These are phyloP conservation scores for Calidris pygmaea DNA, from an alignment of 2,113 vertebrate species.

Conservation along the genomic window DNA sequence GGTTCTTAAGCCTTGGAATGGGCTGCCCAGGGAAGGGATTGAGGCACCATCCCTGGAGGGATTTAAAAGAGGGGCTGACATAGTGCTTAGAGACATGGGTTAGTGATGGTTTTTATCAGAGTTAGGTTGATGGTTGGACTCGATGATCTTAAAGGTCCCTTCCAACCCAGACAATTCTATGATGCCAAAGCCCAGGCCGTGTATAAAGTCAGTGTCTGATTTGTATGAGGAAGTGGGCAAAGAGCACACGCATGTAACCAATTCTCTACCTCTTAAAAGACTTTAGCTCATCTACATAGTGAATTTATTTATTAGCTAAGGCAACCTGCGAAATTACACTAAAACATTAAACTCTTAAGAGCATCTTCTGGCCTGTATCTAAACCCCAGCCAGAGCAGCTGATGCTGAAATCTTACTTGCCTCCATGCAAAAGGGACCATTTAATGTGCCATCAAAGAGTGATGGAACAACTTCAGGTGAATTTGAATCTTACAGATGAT, in stretches of 20 bases:
- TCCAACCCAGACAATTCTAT: too few relatives aligned
- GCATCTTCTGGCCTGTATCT: background rate
- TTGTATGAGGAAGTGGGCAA: background rate
- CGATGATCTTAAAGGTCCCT: too few relatives aligned
- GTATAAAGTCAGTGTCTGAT: accelerated
- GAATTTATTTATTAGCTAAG: background rate
- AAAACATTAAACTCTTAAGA: background rate
- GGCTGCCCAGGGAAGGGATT: too few relatives aligned
- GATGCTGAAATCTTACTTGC: background rate
- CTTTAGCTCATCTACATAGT: accelerated
- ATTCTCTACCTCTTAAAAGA: accelerated
- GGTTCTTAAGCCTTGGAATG: too few relatives aligned
- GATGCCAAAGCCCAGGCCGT: background rate
- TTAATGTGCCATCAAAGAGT: too few relatives aligned
- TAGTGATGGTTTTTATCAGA: too few relatives aligned
- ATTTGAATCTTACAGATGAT: background rate
- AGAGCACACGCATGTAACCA: background rate
- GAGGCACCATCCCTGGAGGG: too few relatives aligned
- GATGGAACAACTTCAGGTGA: background rate
- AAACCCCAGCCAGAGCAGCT: accelerated
- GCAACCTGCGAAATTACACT: background rate
- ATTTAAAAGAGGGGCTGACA: too few relatives aligned
- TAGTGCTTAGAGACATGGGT: too few relatives aligned
- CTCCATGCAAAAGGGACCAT: background rate
- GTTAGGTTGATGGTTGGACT: too few relatives aligned